Percentiles rank a stretch among this genome's conserved stretches.
phyloP scores from a whole-genome alignment of 2,797 vertebrate genomes.

The Gymnocypris eckloni region DNA sequence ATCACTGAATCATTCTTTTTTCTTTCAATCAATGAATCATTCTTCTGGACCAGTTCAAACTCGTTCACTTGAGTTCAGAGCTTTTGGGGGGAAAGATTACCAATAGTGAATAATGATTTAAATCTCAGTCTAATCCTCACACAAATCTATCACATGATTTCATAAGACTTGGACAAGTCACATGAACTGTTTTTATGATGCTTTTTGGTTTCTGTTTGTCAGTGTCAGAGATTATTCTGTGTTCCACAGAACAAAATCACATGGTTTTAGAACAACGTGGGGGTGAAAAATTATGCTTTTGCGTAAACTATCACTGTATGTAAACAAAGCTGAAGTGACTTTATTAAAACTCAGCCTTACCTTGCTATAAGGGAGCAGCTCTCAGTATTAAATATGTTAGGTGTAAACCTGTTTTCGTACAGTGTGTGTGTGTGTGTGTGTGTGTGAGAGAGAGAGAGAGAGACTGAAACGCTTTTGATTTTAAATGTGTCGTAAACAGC shows the following conservation, averaged over 20 bases:
- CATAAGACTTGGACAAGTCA: neutral
- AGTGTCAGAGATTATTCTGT: neutral
- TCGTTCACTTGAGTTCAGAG: neutral
- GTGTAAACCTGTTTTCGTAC: slow-evolving; percentile 49
- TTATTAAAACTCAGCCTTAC: neutral
- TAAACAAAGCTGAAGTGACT: neutral
- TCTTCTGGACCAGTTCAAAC: neutral
- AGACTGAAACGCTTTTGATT: slow-evolving; percentile 35
- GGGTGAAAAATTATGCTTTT: neutral
- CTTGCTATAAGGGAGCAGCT: slow-evolving; percentile 1
- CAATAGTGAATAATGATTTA: neutral
- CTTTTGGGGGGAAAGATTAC: neutral
- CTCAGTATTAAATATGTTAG: neutral
- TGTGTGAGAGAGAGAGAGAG: neutral
- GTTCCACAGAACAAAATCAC: neutral
- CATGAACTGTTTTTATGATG: neutral
- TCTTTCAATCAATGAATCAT: neutral
- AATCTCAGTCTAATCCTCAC: neutral
- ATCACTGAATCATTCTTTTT: neutral
- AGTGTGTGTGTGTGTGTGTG: neutral
- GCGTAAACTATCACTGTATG: neutral
- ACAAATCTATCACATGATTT: neutral
- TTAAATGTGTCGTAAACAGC: slow-evolving; percentile 52
- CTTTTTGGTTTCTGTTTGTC: neutral
- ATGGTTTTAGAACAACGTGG: neutral